Conservation (phyloP, 2,113 vertebrate genomes). For the Apaloderma vittatum region DNA sequence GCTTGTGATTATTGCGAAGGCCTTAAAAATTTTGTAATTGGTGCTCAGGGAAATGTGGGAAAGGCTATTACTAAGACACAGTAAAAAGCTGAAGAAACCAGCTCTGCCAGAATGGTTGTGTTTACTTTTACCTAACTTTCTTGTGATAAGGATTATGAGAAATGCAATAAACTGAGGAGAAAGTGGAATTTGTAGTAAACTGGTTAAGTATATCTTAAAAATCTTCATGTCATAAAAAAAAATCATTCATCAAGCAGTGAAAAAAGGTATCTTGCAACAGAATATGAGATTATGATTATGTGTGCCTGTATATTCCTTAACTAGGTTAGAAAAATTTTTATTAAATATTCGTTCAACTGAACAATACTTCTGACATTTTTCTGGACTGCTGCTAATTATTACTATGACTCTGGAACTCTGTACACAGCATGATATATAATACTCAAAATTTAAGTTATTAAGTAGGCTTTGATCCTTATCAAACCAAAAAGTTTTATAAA, state of each 20-base stretch:
- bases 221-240: neutral
- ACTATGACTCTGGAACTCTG: neutral
- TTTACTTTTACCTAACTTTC: neutral
- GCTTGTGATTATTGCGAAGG: neutral
- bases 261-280: neutral
- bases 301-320: neutral
- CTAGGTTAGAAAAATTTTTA: neutral
- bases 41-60: neutral
- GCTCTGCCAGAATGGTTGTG: neutral
- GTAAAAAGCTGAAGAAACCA: neutral
- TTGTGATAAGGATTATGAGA: neutral
- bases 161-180: neutral
- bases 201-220: neutral
- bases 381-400: neutral
- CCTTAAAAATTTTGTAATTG: neutral
- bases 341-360: neutral
- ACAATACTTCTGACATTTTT: neutral
- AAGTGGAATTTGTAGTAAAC: neutral
- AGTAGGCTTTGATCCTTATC: neutral
- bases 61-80: neutral
- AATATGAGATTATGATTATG: neutral
- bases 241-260: neutral
- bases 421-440: neutral
- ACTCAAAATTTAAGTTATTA: neutral
- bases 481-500: neutral